Evolutionary conservation across 2,113 vertebrate genomes (phyloP), one percentile per base, ranked within the genome.

Genomic region (Tricholaema leucomelas): DNA sequence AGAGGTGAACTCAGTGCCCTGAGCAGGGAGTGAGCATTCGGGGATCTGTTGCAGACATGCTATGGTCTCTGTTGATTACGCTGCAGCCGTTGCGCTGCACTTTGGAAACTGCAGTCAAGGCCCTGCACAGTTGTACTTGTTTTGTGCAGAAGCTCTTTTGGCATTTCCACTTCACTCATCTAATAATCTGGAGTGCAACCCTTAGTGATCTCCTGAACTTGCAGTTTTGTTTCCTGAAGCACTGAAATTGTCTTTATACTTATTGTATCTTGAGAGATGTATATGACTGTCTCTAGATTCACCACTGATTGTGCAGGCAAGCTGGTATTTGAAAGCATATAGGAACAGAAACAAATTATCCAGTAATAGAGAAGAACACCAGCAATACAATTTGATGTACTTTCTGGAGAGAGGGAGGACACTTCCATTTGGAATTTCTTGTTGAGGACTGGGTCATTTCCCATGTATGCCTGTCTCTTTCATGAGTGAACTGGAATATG

Each of bases 81-180:
- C 33, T 81, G 5, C 28, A 66, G 66, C 46, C 44, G 17, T 63
- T 74, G 55, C 64, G 52, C 36, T 74, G 21, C 52, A 60, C 55
- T 92, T 93, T 91, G 60, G 71, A 94, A 87, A 56, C 52, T 25
- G 17, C 59, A 56, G 1, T 73, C 50, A 77, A 77, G 52, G 60
- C 85, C 52, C 46, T 91, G 60, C 78, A 85, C 46, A 15, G 91
- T 88, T 79, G 56, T 87, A 60, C 71, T 55, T 78, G 75, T 83
- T 87, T 48, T 76, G 50, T 52, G 31, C 40, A n/a, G 63, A 44
- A 92, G 23, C 50, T 64, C 46, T 94, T 94, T 76, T 66, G 63
- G 55, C 84, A 66, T 93, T 96, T 95, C 81, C 78, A 79, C 83
- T 88, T 93, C 80, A 84, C 77, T 91, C 63, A 19, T 33, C 59